phyloP scores from a whole-genome alignment of 1,140 invertebrate species.

The Hypothenemus hampei region DNA sequence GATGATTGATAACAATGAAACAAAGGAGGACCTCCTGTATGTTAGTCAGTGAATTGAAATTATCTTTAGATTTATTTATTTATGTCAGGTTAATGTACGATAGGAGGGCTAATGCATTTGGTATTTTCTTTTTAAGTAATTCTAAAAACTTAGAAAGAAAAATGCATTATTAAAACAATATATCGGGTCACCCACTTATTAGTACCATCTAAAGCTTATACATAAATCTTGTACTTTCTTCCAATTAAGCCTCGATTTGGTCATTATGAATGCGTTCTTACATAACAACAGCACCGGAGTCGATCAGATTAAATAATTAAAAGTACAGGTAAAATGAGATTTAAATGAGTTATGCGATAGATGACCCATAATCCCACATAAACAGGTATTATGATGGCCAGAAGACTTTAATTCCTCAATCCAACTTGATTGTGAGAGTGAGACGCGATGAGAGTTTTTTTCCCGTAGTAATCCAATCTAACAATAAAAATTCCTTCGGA shows the following conservation, averaged over 20 bases:
- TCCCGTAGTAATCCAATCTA: slow-evolving; percentile 5
- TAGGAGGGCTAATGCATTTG: neutral
- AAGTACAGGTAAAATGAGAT: slow-evolving; percentile 14
- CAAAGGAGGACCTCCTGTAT: neutral
- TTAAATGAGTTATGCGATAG: slow-evolving; percentile 24
- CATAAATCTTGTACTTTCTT: neutral
- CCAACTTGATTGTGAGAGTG: neutral
- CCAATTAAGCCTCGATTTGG: slow-evolving; percentile 7
- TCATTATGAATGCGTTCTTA: slow-evolving; percentile 7
- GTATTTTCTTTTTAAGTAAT: neutral
- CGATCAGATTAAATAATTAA: slow-evolving; percentile 18
- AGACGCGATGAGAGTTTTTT: slow-evolving; percentile 5
- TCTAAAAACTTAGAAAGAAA: neutral
- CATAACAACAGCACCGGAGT: slow-evolving; percentile 4
- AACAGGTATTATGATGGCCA: slow-evolving; percentile 9
- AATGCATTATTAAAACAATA: neutral
- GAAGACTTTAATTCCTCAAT: neutral
- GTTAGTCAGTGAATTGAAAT: neutral
- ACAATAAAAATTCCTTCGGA: slow-evolving; percentile 27
- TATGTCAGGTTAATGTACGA: neutral
- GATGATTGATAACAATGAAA: too few species aligned
- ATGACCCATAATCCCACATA: slow-evolving; percentile 18
- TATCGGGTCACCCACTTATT: neutral
- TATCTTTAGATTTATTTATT: neutral
- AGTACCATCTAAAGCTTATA: neutral